Evolutionary conservation across 2,888 invertebrate genomes (phyloP).

Genomic region (Philereme vetulata): DNA sequence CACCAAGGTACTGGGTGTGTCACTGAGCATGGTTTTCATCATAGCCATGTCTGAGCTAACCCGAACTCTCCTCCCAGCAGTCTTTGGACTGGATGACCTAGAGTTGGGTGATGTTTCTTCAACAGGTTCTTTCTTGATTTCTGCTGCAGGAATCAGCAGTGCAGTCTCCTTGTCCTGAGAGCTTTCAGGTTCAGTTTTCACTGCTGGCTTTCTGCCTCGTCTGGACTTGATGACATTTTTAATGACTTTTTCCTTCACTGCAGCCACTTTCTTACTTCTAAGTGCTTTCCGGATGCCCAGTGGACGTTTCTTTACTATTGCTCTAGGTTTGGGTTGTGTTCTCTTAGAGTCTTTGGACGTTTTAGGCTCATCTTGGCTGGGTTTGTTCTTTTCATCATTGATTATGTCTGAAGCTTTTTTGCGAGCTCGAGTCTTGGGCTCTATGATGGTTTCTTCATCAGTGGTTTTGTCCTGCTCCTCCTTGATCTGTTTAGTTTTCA

Average conservation of each 20-base stretch:
- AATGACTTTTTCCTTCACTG: constrained; percentile 61
- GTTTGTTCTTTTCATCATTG: constrained; percentile 70
- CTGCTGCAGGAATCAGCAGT: constrained; percentile 70
- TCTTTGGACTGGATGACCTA: constrained; percentile 77
- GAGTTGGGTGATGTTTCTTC: constrained; percentile 72
- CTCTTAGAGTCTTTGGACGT: constrained; percentile 74
- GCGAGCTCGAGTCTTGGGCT: constrained; percentile 78
- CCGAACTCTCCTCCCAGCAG: constrained; percentile 70
- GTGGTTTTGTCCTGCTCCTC: constrained; percentile 74
- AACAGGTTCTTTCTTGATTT: constrained; percentile 76
- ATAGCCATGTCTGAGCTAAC: constrained; percentile 76
- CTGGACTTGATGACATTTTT: constrained; percentile 68
- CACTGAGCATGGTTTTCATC: constrained; percentile 76
- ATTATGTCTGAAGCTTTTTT: constrained; percentile 73
- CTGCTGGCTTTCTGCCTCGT: constrained; percentile 66
- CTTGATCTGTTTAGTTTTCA: constrained; percentile 80
- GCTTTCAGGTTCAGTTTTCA: constrained; percentile 61
- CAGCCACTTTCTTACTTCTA: constrained; percentile 68
- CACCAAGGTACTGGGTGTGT: constrained; percentile 66
- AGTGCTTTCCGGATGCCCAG: constrained; percentile 76
- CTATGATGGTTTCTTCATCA: constrained; percentile 72
- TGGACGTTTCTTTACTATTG: constrained; percentile 73
- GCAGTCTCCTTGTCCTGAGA: constrained; percentile 68
- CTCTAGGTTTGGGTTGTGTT: constrained; percentile 66
- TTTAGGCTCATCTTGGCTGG: constrained; percentile 72